phyloP scores from a whole-genome alignment of 1,140 invertebrate species.

The Bombus superbus region DNA sequence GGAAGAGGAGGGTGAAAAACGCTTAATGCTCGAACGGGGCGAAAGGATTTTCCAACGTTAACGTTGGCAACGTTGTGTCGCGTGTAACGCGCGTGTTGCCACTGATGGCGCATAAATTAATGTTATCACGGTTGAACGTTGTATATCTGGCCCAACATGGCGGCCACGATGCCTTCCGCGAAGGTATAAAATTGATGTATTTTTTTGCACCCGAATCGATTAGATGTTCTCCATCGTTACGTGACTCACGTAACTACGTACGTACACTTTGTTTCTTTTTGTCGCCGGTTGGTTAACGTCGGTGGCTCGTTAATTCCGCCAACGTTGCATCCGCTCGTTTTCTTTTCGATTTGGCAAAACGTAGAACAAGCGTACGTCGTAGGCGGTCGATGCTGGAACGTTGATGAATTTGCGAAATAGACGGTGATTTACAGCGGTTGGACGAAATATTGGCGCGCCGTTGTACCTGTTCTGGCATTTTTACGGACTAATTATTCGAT shows the following conservation, averaged over 20 bases:
- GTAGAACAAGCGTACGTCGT: not conserved
- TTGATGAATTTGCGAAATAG: not conserved
- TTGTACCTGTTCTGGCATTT: no score
- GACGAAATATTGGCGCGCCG: not conserved
- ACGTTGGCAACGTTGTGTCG: conserved; percentile 28
- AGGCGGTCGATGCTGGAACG: not conserved
- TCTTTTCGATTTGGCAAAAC: not conserved
- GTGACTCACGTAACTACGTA: conserved; percentile 53
- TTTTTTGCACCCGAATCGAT: conserved; percentile 54
- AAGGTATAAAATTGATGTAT: conserved; percentile 57
- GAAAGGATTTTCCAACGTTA: conserved; percentile 32
- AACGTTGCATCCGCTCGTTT: not conserved
- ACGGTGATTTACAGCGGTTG: not conserved
- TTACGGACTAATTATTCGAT: no score
- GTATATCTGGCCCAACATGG: conserved; percentile 7
- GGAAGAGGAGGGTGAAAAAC: conserved; percentile 10
- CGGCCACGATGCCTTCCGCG: conserved; percentile 41
- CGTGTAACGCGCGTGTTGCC: conserved; percentile 36
- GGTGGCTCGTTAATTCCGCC: not conserved
- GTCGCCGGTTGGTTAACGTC: not conserved
- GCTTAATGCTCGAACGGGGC: conserved; percentile 29
- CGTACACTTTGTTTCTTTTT: not conserved
- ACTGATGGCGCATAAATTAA: conserved; percentile 56
- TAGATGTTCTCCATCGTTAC: conserved; percentile 44
- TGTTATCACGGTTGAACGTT: conserved; percentile 50